phyloP scores from a whole-genome alignment of 2,888 invertebrate species.

The Rhorus exstirpatorius region DNA sequence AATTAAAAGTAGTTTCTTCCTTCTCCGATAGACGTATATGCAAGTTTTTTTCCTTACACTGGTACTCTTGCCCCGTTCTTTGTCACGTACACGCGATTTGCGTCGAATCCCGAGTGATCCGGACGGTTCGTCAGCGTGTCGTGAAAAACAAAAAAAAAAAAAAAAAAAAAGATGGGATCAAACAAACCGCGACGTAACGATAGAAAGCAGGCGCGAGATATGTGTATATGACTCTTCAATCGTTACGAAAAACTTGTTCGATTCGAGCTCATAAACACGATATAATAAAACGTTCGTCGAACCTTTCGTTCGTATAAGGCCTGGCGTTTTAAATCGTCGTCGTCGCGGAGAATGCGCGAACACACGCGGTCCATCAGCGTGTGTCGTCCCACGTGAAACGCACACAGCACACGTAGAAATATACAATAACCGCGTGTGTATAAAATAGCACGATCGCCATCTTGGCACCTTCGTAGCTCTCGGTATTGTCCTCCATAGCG shows the following conservation, averaged over 20 bases:
- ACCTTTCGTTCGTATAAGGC: slow-evolving; percentile 61
- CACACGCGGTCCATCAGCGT: neutral
- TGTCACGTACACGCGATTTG: neutral
- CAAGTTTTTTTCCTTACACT: neutral
- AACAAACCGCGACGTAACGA: slow-evolving; percentile 8
- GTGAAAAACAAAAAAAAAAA: no score
- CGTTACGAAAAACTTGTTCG: slow-evolving; percentile 16
- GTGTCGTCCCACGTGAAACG: slow-evolving; percentile 44
- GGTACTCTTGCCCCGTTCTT: neutral
- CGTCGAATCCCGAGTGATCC: neutral
- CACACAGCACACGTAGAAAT: neutral
- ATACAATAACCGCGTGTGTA: neutral
- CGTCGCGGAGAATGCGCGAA: slow-evolving; percentile 18
- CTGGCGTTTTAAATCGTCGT: slow-evolving; percentile 47
- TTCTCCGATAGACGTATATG: neutral
- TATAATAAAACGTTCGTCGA: slow-evolving; percentile 66
- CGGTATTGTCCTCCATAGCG: slow-evolving; percentile 22
- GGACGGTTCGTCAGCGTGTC: neutral
- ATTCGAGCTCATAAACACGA: slow-evolving; percentile 48
- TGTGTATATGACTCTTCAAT: slow-evolving; percentile 11
- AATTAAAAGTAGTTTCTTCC: neutral
- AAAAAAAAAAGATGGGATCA: slow-evolving; percentile 22
- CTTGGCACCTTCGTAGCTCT: slow-evolving; percentile 33
- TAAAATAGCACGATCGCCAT: slow-evolving; percentile 26
- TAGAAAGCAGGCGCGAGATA: slow-evolving; percentile 22